phyloP scores from a whole-genome alignment of 35 echinoderm and acorn worm genomes.

The Eucidaris tribuloides region DNA sequence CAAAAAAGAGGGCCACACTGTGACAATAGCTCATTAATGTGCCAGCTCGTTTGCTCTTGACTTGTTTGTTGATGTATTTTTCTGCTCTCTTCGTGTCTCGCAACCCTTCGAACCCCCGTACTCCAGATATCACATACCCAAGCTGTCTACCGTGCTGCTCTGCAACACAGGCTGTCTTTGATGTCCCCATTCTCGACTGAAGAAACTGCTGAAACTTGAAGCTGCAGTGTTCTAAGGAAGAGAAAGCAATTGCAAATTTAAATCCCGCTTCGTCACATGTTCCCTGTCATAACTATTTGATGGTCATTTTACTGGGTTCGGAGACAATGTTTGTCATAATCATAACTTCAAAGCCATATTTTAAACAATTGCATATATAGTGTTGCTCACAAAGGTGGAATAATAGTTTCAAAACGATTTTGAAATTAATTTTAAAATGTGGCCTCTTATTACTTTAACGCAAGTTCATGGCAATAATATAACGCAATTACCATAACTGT shows the following conservation, averaged over 20 bases:
- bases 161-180: background rate
- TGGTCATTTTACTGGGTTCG: too few species aligned
- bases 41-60: background rate
- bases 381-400: too few species aligned
- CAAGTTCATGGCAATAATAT: too few species aligned
- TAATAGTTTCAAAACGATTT: too few species aligned
- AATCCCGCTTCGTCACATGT: background rate
- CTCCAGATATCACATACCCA: background rate
- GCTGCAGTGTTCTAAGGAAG: background rate
- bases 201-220: background rate
- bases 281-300: background rate
- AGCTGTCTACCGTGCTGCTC: background rate
- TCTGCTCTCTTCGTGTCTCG: background rate
- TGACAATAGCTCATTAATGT: background rate
- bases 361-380: too few species aligned
- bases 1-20: background rate
- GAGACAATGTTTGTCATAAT: too few species aligned
- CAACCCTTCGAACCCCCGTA: background rate
- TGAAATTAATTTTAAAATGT: too few species aligned
- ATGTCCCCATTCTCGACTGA: background rate
- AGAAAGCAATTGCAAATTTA: background rate
- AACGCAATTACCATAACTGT: too few species aligned
- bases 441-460: too few species aligned
- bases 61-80: background rate
- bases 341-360: too few species aligned